Percentiles rank a stretch among this genome's conserved stretches.
These are phyloP conservation scores for Bergia sp. DNA, from an alignment of 92 coral and sea anemone genomes.

Conservation along the genomic window DNA sequence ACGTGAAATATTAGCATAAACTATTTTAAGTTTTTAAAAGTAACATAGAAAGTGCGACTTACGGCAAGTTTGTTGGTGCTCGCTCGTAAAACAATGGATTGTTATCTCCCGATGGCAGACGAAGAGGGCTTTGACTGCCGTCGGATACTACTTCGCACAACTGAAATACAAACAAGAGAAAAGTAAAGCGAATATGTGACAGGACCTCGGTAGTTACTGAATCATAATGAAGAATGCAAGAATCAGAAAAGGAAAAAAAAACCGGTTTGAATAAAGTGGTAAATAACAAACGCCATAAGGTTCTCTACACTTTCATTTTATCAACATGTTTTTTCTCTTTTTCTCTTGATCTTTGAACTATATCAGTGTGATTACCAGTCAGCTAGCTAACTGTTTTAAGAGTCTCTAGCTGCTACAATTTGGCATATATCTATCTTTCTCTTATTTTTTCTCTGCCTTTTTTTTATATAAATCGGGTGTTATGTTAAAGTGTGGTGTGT, in stretches of 20 bases:
- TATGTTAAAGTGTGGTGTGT: too few relatives aligned
- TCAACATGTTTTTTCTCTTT: too few relatives aligned
- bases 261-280: background rate
- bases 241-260: background rate
- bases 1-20: background rate
- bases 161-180: slow-evolving; percentile 4
- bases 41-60: background rate
- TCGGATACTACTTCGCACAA: background rate
- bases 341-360: too few relatives aligned
- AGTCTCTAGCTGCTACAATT: too few relatives aligned
- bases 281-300: background rate
- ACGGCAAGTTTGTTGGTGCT: slow-evolving; percentile 28
- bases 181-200: background rate
- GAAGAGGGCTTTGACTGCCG: background rate
- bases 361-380: too few relatives aligned
- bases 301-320: too few relatives aligned
- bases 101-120: background rate
- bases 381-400: too few relatives aligned
- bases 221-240: background rate
- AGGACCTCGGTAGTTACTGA: background rate
- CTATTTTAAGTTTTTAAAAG: background rate
- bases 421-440: too few relatives aligned
- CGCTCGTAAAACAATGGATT: slow-evolving; percentile 8
- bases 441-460: too few relatives aligned
- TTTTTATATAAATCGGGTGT: too few relatives aligned